Base-by-base conservation (phyloP, 1,140 invertebrate species). In the Scylla paramamosain region DNA sequence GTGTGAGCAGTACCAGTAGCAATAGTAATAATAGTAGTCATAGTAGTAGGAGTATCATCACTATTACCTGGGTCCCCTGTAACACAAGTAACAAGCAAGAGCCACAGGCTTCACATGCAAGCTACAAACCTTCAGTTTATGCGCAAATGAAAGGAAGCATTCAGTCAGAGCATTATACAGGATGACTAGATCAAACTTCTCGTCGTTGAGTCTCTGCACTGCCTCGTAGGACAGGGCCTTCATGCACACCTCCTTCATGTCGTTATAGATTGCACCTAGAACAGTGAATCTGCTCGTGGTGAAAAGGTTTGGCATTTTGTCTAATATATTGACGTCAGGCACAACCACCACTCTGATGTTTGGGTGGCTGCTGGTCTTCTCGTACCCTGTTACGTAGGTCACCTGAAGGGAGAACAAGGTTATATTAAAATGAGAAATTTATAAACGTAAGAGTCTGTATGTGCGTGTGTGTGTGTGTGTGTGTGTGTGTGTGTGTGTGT, bases 51-150 rank as follows among this genome's bases (percentile, higher is more conserved):
- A 39, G 6, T 6, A 6, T 39, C 39, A 39, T 39, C 6, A 39
- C 6, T 39, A 2, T 39, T 39, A 39, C 6, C 39, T 2, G 39
- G 1, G 39, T 39, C 39, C 39, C 39, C 39, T 39, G 39, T 39
- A 39, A 39, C 39, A 39, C 39, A 39, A 6, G 39, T 39, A n/a
- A 39, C 39, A 39, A 39, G 39, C 6, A 6, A 39, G 39, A 39
- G 39, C 39, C 39, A 39, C 1, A 39, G 39, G 39, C 39, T 39
- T 39, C 39, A 1, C 39, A 1, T 39, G 6, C 39, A 39, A 39
- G 39, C 39, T 39, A 59, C 52, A 59, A 59, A 89, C 87, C 87
- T 89, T 45, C 45, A 46, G 28, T n/a, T 89, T 48, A n/a, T 89
- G 87, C 1, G 45, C n/a, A 12, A 89, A 39, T 25, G 87, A 89